Percentiles rank a stretch among this genome's conserved stretches.
These are phyloP conservation scores for Alfaro cultratus DNA, from an alignment of 2,797 vertebrate genomes.

Conservation along the genomic window DNA sequence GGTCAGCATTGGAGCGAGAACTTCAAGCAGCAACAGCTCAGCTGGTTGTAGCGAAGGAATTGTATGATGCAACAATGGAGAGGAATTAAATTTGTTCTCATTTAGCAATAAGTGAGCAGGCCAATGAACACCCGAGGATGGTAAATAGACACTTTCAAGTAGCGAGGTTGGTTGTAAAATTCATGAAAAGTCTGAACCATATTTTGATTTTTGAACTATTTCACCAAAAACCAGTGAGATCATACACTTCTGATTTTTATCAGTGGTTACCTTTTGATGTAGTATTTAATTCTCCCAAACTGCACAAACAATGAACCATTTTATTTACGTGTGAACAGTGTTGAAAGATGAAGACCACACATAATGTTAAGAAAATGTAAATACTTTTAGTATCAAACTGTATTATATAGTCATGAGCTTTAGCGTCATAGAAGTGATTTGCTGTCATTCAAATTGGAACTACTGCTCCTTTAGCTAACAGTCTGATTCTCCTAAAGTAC, in stretches of 20 bases:
- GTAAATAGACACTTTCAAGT: background rate
- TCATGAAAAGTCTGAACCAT: background rate
- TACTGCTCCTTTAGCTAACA: constrained; percentile 23
- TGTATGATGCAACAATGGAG: background rate
- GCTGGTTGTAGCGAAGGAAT: background rate
- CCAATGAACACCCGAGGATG: background rate
- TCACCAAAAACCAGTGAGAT: background rate
- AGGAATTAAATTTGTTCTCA: background rate
- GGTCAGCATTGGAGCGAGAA: background rate
- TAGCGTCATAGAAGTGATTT: background rate
- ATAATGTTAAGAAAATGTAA: background rate
- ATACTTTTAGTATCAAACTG: background rate
- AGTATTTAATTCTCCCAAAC: background rate
- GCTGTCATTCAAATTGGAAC: background rate
- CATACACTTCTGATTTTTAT: background rate
- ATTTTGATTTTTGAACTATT: background rate
- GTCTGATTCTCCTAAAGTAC: constrained; percentile 35
- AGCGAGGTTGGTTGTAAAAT: background rate
- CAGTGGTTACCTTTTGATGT: background rate
- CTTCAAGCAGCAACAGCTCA: background rate
- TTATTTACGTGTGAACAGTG: background rate
- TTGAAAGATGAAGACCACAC: background rate
- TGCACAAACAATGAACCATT: background rate
- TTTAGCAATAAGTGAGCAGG: background rate
- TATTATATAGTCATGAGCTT: background rate